These are phyloP conservation scores for Xenopus tropicalis DNA, from an alignment of 2,113 vertebrate genomes.

Conservation along the genomic window DNA sequence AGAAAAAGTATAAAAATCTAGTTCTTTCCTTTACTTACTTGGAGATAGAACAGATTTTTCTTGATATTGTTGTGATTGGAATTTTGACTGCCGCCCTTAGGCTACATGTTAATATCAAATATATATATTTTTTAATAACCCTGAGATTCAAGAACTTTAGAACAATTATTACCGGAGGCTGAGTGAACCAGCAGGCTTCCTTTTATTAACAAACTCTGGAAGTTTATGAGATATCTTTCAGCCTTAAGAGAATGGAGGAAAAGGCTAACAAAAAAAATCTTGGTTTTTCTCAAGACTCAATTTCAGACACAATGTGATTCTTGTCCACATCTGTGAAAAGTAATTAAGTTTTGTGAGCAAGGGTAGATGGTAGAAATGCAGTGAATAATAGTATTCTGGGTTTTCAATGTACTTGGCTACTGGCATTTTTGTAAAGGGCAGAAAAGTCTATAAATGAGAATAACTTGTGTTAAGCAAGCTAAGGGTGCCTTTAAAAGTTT, in stretches of 20 bases:
- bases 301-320: constrained; percentile 31
- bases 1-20: too few relatives aligned
- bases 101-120: constrained; percentile 35
- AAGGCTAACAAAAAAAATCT: neutral
- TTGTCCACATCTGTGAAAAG: constrained; percentile 32
- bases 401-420: constrained; percentile 23
- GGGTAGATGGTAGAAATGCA: constrained; percentile 16
- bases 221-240: constrained; percentile 39
- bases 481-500: neutral
- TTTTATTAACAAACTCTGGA: constrained; percentile 36
- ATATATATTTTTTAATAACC: constrained; percentile 34
- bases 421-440: constrained; percentile 12
- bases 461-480: neutral
- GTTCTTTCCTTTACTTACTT: neutral
- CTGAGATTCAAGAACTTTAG: constrained; percentile 19
- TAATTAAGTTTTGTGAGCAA: constrained; percentile 28
- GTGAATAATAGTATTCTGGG: constrained; percentile 6
- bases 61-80: constrained; percentile 39
- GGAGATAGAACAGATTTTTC: constrained; percentile 16
- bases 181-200: constrained; percentile 16
- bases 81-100: constrained; percentile 19
- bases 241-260: neutral
- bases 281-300: constrained; percentile 28
- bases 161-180: constrained; percentile 38
- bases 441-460: neutral